A percentile compares a stretch with the other conserved stretches of the same genome.
Evolutionary conservation across 2,113 vertebrate species (phyloP).

Genomic region (Dasyurus viverrinus): DNA sequence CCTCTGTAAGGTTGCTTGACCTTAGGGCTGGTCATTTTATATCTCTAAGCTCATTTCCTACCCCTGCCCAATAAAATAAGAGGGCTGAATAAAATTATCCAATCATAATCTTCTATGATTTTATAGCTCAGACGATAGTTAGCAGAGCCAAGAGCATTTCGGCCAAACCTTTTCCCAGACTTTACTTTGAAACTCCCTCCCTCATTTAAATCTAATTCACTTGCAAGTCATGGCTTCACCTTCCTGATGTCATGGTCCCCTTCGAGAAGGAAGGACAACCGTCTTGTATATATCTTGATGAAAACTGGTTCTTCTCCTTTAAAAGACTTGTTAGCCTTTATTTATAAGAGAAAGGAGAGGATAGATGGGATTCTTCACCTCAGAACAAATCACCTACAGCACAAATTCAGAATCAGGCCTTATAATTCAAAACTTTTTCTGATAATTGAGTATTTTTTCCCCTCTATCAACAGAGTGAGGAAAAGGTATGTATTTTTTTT

Average conservation of each 20-base stretch:
- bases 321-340: not conserved
- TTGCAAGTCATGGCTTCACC: too few species aligned
- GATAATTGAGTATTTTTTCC: not conserved
- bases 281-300: not conserved
- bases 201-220: too few species aligned
- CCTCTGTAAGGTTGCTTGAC: not conserved
- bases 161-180: not conserved
- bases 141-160: not conserved
- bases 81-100: not conserved
- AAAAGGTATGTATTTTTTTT: not conserved
- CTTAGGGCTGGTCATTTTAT: not conserved
- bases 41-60: not conserved
- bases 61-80: not conserved
- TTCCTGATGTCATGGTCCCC: too few species aligned
- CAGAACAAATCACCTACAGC: not conserved
- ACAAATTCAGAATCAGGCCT: not conserved
- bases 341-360: not conserved
- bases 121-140: not conserved
- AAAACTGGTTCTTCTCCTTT: not conserved
- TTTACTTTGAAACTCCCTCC: not conserved
- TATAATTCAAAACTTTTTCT: not conserved
- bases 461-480: not conserved
- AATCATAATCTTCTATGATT: not conserved
- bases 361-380: not conserved
- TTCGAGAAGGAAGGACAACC: too few species aligned